phyloP scores from a whole-genome alignment of 2,888 invertebrate species.

The Microctonus hyperodae region DNA sequence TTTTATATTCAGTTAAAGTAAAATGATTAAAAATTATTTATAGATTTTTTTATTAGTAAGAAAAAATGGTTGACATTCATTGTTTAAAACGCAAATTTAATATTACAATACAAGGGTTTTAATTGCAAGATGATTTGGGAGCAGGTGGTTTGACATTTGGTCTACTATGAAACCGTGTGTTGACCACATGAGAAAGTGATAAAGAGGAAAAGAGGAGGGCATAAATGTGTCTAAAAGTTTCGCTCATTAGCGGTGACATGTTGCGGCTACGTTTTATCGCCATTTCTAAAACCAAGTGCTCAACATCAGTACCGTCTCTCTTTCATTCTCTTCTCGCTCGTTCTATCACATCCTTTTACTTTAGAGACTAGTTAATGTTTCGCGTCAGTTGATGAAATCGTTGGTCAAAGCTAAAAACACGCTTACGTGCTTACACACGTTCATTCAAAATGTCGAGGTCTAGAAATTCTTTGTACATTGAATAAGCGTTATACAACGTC shows the following conservation, averaged over 20 bases:
- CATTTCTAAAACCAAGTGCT: slow-evolving; percentile 18
- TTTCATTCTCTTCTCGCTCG: too few relatives aligned
- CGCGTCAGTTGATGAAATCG: slow-evolving; percentile 1
- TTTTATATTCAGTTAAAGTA: too few relatives aligned
- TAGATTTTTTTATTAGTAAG: too few relatives aligned
- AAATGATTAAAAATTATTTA: too few relatives aligned
- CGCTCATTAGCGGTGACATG: slow-evolving; percentile 47
- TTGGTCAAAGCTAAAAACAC: not conserved
- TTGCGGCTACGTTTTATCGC: slow-evolving; percentile 34
- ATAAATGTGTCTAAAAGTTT: slow-evolving; percentile 43
- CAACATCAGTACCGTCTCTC: not conserved
- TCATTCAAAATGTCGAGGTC: slow-evolving; percentile 30
- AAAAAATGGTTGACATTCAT: too few relatives aligned
- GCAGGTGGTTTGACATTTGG: too few relatives aligned
- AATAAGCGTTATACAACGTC: slow-evolving; percentile 13
- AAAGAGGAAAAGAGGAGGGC: slow-evolving; percentile 1
- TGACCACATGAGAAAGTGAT: not conserved
- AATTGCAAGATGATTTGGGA: too few relatives aligned
- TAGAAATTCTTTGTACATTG: not conserved
- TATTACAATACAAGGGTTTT: too few relatives aligned
- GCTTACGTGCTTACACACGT: too few relatives aligned
- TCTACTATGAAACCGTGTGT: not conserved
- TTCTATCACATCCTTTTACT: not conserved
- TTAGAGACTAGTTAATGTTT: not conserved
- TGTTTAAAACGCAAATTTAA: too few relatives aligned